These are phyloP conservation scores for Drosophila pseudotakahashii DNA, from an alignment of 2,888 invertebrate genomes.

Conservation along the genomic window DNA sequence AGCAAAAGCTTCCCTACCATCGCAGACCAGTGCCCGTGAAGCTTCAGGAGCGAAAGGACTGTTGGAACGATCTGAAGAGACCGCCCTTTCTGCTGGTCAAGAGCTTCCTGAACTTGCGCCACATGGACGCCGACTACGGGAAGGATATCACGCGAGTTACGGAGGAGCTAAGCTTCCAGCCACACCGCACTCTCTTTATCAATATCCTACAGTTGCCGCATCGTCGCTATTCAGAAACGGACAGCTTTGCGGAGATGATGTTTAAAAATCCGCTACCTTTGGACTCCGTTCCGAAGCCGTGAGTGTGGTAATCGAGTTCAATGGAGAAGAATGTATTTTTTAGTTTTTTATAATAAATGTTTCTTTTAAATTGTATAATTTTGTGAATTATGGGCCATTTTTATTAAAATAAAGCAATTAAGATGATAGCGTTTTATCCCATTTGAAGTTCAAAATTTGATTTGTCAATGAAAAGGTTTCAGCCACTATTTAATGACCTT, in stretches of 20 bases:
- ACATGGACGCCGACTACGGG: neutral
- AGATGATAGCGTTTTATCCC: no score
- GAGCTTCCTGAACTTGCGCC: slow-evolving; percentile 24
- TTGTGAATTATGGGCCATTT: neutral
- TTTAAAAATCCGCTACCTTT: neutral
- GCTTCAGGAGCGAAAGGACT: neutral
- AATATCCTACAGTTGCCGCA: neutral
- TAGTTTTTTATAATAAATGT: slow-evolving; percentile 4
- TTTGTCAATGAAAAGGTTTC: no score
- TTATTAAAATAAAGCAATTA: neutral
- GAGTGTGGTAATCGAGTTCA: neutral
- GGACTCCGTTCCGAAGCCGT: neutral
- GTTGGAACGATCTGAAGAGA: slow-evolving; percentile 1
- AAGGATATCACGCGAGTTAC: slow-evolving; percentile 4
- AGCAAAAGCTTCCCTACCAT: neutral
- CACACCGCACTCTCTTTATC: slow-evolving; percentile 22
- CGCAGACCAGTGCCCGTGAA: neutral
- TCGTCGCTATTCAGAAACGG: neutral
- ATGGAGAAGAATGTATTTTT: neutral
- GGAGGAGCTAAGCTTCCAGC: slow-evolving; percentile 17
- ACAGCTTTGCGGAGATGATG: neutral
- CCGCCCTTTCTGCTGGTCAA: slow-evolving; percentile 34
- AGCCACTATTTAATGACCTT: no score
- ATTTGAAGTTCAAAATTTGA: no score
- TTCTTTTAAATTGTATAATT: neutral